Evolutionary conservation across 2,113 vertebrate genomes (phyloP).

Genomic region (Gymnarchus niloticus): DNA sequence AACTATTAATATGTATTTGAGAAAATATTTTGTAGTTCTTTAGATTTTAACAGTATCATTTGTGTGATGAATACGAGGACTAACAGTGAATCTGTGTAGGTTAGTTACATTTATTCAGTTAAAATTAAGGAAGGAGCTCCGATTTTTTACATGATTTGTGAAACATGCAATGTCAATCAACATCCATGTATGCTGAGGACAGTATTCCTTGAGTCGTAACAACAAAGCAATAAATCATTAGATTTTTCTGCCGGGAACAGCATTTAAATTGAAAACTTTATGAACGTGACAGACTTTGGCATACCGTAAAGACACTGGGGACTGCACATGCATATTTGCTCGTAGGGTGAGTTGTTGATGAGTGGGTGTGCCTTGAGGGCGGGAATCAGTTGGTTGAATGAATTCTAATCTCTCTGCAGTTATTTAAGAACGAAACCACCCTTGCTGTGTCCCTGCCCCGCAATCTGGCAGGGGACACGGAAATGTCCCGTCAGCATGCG

Average conservation of each 20-base stretch:
- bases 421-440: neutral
- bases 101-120: too few species aligned
- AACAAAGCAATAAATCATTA: neutral
- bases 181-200: neutral
- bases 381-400: neutral
- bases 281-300: neutral
- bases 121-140: too few species aligned
- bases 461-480: neutral
- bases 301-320: neutral
- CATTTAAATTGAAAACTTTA: neutral
- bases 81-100: too few species aligned
- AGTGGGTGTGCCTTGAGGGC: neutral
- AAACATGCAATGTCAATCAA: neutral
- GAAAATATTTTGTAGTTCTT: too few species aligned
- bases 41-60: too few species aligned
- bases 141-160: too few species aligned
- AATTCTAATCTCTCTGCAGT: neutral
- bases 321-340: too few species aligned
- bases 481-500: slow-evolving; percentile 9
- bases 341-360: neutral
- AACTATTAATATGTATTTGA: too few species aligned
- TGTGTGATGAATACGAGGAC: too few species aligned
- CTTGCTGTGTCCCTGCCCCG: neutral
- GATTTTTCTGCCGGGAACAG: neutral
- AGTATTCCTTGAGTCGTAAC: neutral